Conservation (phyloP, 2,797 vertebrate genomes). For the Myotis vivesi region DNA sequence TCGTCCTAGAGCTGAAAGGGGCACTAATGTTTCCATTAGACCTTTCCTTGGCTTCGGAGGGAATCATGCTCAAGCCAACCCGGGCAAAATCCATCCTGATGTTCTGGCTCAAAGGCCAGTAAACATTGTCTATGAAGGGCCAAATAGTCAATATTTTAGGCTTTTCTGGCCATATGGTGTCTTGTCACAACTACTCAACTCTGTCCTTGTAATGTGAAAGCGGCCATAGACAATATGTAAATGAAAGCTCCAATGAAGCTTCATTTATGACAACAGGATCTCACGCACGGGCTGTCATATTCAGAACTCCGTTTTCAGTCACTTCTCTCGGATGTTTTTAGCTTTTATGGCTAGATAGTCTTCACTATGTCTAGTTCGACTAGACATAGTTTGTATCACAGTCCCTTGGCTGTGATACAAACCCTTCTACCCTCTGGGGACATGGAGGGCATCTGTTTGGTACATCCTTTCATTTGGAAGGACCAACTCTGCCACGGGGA, state of each 20-base stretch:
- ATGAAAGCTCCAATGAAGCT: not conserved
- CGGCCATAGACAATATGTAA: not conserved
- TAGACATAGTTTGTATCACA: no score
- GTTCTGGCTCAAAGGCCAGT: not conserved
- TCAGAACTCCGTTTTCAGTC: not conserved
- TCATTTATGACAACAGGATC: not conserved
- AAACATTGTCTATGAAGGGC: not conserved
- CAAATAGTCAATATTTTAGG: not conserved
- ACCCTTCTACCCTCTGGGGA: not conserved
- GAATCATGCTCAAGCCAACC: not conserved
- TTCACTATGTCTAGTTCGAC: not conserved
- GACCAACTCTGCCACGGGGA: not conserved
- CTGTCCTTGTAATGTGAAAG: not conserved
- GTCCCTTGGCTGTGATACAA: not conserved
- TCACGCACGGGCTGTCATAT: not conserved
- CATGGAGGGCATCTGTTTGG: not conserved
- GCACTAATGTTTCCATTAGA: not conserved
- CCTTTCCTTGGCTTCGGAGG: not conserved
- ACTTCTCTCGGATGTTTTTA: not conserved
- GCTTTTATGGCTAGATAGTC: not conserved
- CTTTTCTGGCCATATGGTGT: not conserved
- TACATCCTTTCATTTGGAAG: not conserved
- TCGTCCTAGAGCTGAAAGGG: not conserved
- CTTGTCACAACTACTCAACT: not conserved
- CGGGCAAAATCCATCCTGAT: not conserved